A percentile compares a stretch with the other conserved stretches of the same genome.
Conservation (phyloP, 1,140 invertebrate species). For the Scaptomyza graminum region DNA sequence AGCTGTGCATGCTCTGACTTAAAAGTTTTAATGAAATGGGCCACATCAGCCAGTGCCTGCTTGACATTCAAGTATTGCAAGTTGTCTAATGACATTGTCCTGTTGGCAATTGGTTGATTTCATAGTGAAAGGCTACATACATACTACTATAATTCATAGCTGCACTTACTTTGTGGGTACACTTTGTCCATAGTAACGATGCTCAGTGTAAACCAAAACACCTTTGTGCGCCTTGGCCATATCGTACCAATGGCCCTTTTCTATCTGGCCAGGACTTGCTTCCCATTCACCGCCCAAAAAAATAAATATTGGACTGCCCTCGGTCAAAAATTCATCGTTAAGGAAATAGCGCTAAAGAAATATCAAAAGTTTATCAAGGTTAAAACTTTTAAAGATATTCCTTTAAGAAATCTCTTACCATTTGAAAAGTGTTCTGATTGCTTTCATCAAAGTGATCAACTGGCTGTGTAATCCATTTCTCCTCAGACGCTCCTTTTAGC, state of each 20-base stretch:
- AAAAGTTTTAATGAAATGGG: constrained; percentile 86
- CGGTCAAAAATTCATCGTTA: constrained; percentile 71
- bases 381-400: no score
- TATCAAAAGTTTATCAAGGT: no score
- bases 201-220: constrained; percentile 89
- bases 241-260: constrained; percentile 85
- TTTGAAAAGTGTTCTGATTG: constrained; percentile 87
- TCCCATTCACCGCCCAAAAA: constrained; percentile 89
- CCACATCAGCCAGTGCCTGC: constrained; percentile 90
- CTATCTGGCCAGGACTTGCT: constrained; percentile 84
- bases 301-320: constrained; percentile 88
- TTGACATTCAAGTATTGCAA: constrained; percentile 88
- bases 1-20: constrained; percentile 84
- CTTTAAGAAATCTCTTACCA: constrained; percentile 80
- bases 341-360: constrained; percentile 67
- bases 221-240: constrained; percentile 86
- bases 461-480: constrained; percentile 75
- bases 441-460: constrained; percentile 89
- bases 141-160: constrained; percentile 18
- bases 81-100: constrained; percentile 85
- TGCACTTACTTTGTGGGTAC: constrained; percentile 85
- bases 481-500: constrained; percentile 20
- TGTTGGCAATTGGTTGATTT: constrained; percentile 53
- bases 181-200: constrained; percentile 92
- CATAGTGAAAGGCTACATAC: not conserved